These are phyloP conservation scores for Ianthella basta DNA, from an alignment of 37 sponge, comb jelly and placozoan genomes.

Conservation along the genomic window DNA sequence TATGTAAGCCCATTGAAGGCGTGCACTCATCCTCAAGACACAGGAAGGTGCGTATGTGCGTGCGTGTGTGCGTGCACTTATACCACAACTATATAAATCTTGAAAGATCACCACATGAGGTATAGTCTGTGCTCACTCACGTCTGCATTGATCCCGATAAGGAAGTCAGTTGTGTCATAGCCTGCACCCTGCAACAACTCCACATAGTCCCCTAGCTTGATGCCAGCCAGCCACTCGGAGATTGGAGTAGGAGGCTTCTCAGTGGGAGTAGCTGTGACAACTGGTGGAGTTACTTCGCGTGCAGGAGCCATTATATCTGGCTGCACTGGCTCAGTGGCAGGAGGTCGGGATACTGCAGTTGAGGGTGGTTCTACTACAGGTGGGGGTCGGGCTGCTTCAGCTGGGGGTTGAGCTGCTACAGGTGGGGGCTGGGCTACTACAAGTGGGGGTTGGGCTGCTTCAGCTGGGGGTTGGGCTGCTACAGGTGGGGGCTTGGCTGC, in stretches of 20 bases:
- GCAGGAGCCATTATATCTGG: not conserved
- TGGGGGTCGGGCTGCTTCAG: not conserved
- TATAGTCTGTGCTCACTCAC: not conserved
- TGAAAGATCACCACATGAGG: no score
- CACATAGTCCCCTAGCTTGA: slow-evolving; percentile 77
- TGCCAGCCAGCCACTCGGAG: slow-evolving; percentile 64
- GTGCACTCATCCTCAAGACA: no score
- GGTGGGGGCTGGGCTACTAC: not conserved
- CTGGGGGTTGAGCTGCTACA: slow-evolving; percentile 3
- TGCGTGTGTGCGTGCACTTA: no score
- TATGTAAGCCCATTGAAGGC: no score
- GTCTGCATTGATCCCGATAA: slow-evolving; percentile 67
- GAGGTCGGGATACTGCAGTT: not conserved
- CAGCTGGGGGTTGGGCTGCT: slow-evolving; percentile 19
- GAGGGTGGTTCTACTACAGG: not conserved
- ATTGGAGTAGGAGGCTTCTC: slow-evolving; percentile 42
- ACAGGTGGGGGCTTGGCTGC: not conserved
- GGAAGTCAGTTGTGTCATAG: slow-evolving; percentile 75
- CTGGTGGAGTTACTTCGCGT: not conserved
- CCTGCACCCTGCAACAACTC: slow-evolving; percentile 59
- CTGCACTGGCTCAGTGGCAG: not conserved
- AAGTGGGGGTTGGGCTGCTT: slow-evolving; percentile 3
- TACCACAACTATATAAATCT: no score
- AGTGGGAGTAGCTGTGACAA: slow-evolving; percentile 26
- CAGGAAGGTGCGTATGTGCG: no score